Evolutionary conservation across 1,140 invertebrate genomes (phyloP).

Genomic region (Eupristina koningsbergeri): DNA sequence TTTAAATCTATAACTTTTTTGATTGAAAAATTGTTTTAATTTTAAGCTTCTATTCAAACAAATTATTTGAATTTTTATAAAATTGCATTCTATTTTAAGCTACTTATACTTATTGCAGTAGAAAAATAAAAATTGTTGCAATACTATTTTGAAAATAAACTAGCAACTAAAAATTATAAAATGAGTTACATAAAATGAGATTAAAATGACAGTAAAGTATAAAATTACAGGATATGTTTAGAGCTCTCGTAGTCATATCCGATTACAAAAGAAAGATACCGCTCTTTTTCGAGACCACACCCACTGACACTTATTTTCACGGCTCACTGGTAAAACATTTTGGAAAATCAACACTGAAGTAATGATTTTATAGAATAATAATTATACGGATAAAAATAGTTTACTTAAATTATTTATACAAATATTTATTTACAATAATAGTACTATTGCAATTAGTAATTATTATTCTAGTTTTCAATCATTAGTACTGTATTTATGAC

Average conservation of each 20-base stretch:
- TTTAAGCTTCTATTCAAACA: too few species aligned
- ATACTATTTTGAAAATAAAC: constrained; percentile 17
- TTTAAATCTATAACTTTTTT: too few species aligned
- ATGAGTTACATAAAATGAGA: background rate
- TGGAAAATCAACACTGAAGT: constrained; percentile 14
- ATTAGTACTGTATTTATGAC: too few species aligned
- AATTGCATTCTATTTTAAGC: too few species aligned
- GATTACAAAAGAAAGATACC: constrained; percentile 46
- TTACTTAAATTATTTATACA: background rate
- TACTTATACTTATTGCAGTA: too few species aligned
- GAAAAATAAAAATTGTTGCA: too few species aligned
- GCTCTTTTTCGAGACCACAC: constrained; percentile 15
- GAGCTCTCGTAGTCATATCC: constrained; percentile 43
- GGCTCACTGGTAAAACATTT: constrained; percentile 13
- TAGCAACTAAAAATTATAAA: background rate
- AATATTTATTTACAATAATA: too few species aligned
- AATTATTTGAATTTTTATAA: too few species aligned
- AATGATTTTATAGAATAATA: constrained; percentile 10
- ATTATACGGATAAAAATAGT: background rate
- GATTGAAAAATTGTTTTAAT: too few species aligned
- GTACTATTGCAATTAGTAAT: too few species aligned
- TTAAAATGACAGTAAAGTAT: constrained; percentile 35
- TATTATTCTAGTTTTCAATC: too few species aligned
- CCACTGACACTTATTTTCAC: constrained; percentile 30
- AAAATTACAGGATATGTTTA: constrained; percentile 49